Base-by-base conservation (phyloP, 2,888 invertebrate genomes). In the Eurytoma adleriae region DNA sequence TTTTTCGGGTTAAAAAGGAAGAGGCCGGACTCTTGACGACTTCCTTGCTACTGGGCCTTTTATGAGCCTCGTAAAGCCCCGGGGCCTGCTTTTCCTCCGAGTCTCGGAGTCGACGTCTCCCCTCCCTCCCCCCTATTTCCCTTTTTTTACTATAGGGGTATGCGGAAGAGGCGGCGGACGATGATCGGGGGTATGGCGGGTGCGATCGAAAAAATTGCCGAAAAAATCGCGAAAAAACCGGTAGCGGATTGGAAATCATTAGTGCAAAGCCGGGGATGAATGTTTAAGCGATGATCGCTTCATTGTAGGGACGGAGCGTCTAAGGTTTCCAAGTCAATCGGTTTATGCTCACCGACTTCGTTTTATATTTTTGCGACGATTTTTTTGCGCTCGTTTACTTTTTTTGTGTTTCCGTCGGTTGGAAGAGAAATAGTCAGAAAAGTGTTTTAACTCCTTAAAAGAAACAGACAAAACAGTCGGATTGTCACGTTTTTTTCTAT, bases 181-280 rank as follows among this genome's bases (percentile, higher is more conserved):
- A 75, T 75, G 18, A 68, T 67, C 67, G 56, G 56, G 12, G 64
- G 40, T 52, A 54, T 12, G 64, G n/a, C 2, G 50, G 24, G 24
- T 14, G 16, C 18, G 68, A 75, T 59, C 27, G 75, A 75, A 75
- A 68, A 75, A 74, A 57, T 50, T 59, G 67, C 16, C 7, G 64
- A 73, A 73, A 73, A 73, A 67, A 75, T 72, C 30, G 72, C 72
- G 30, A 64, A 73, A 73, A 73, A 73, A 73, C 54, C n/a, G 5
- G 16, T 2, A 4, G 2, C 1, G 40, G 54, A 73, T 73, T 73
- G 64, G 18, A 40, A 52, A 3, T 40, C 52, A 12, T 73, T 20
- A 54, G 13, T 0, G n/a, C 12, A 4, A 14, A 54, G 20, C 7
- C 27, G 24, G 27, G 52, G 10, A 14, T 20, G n/a, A 56, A 14